Evolutionary conservation across 30 jellyfish, hydroid and myxozoan genomes (phyloP).

Genomic region (Nemopilema nomurai): DNA sequence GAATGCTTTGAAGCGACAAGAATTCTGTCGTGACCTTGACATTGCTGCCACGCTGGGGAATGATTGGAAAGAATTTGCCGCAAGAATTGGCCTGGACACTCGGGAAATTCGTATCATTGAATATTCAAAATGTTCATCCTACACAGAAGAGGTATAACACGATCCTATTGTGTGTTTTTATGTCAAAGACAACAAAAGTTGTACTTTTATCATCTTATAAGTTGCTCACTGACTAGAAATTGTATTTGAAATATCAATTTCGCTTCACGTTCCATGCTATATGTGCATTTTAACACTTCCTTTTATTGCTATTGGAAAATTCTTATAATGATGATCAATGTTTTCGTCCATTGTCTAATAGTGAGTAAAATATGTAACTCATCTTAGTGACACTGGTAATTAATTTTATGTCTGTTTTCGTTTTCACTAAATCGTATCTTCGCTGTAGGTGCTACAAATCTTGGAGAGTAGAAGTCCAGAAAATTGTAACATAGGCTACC

Average conservation of each 20-base stretch:
- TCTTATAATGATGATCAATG: no score
- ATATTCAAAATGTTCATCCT: constrained; percentile 20
- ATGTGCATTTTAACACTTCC: no score
- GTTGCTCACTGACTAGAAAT: no score
- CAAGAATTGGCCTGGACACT: constrained; percentile 23
- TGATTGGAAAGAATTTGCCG: constrained; percentile 62
- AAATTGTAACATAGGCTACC: constrained; percentile 13
- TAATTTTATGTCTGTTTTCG: no score
- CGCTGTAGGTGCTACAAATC: constrained; percentile 42
- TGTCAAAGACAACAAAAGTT: no score
- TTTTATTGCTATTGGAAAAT: no score
- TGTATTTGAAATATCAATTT: no score
- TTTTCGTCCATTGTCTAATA: no score
- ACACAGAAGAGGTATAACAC: constrained; percentile 41
- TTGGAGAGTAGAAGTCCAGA: constrained; percentile 33
- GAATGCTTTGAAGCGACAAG: constrained; percentile 10
- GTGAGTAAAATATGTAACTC: no score
- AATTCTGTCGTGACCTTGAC: constrained; percentile 32
- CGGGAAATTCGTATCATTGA: constrained; percentile 54
- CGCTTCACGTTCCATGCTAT: no score
- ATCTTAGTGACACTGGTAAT: no score
- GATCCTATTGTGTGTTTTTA: not conserved
- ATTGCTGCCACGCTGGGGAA: constrained; percentile 29
- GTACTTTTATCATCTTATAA: no score
- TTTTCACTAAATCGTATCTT: not conserved